Conservation (phyloP, 2,113 vertebrate genomes). For the Poeciliopsis prolifica region DNA sequence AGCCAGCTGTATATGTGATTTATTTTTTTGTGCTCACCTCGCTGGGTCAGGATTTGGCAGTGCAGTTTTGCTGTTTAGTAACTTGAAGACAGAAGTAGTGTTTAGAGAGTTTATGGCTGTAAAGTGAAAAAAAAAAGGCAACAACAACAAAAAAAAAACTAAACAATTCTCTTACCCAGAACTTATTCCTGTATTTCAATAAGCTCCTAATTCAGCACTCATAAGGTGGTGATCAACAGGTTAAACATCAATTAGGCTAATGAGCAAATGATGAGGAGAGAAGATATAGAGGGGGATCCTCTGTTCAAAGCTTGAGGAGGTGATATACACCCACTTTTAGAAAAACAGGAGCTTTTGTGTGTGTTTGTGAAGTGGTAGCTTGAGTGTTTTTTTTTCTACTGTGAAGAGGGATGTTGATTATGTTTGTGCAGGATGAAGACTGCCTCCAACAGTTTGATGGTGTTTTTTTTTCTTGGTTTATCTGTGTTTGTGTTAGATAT, state of each 20-base stretch:
- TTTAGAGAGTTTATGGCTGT: constrained; percentile 29
- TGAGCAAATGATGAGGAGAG: constrained; percentile 48
- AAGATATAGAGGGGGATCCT: neutral
- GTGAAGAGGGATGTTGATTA: constrained; percentile 19
- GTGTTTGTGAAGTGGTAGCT: constrained; percentile 28
- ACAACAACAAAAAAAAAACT: constrained; percentile 26
- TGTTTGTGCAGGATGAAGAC: constrained; percentile 8
- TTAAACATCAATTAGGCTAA: constrained; percentile 79
- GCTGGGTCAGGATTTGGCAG: constrained; percentile 20
- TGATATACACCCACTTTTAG: constrained; percentile 16
- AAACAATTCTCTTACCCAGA: constrained; percentile 42
- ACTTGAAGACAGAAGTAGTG: constrained; percentile 42
- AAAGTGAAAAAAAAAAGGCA: constrained; percentile 21
- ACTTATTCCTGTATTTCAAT: constrained; percentile 67
- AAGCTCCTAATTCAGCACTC: constrained; percentile 76
- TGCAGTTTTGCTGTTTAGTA: constrained; percentile 40
- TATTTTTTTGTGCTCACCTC: neutral
- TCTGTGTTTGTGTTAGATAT: constrained; percentile 44
- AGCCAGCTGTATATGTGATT: neutral
- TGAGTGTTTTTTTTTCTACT: constrained; percentile 17
- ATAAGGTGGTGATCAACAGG: constrained; percentile 69
- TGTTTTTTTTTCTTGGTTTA: constrained; percentile 26
- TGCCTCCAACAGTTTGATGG: constrained; percentile 20
- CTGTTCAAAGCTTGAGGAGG: constrained; percentile 27
- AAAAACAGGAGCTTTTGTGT: constrained; percentile 20